Percentiles rank a stretch among this genome's conserved stretches.
These are phyloP conservation scores for Brachyhypopomus gauderio DNA, from an alignment of 2,113 vertebrate species.

Conservation along the genomic window DNA sequence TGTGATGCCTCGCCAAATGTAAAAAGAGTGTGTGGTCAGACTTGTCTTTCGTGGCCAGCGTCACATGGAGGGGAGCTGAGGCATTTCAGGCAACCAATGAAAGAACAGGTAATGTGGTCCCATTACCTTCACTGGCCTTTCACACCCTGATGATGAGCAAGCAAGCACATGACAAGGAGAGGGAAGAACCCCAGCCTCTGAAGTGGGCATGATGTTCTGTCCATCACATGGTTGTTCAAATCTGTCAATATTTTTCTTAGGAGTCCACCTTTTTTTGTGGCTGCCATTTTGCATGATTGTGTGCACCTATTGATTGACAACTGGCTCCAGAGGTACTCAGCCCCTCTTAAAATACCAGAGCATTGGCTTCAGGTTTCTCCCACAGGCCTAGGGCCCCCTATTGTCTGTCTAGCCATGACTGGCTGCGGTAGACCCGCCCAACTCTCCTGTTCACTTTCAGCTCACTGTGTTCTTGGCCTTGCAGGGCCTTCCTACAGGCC, in stretches of 20 bases:
- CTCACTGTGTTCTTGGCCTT: slow-evolving; percentile 70
- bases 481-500: slow-evolving; percentile 55
- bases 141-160: slow-evolving; percentile 59
- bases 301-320: slow-evolving; percentile 81
- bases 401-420: slow-evolving; percentile 74
- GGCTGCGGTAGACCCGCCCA: slow-evolving; percentile 73
- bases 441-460: slow-evolving; percentile 68
- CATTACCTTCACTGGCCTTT: slow-evolving; percentile 30
- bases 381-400: slow-evolving; percentile 75
- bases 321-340: slow-evolving; percentile 84
- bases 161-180: slow-evolving; percentile 31
- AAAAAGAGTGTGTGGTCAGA: slow-evolving; percentile 51
- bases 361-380: slow-evolving; percentile 78
- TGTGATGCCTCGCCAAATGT: slow-evolving; percentile 55
- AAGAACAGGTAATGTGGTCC: slow-evolving; percentile 24
- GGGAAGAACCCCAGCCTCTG: slow-evolving; percentile 34
- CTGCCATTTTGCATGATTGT: slow-evolving; percentile 71
- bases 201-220: slow-evolving; percentile 56
- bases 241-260: slow-evolving; percentile 71
- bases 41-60: slow-evolving; percentile 19
- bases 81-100: slow-evolving; percentile 52
- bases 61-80: slow-evolving; percentile 44
- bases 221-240: slow-evolving; percentile 54
- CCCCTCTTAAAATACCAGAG: slow-evolving; percentile 81
- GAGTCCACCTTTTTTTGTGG: slow-evolving; percentile 58